These are phyloP conservation scores for Hippoglossus hippoglossus DNA, from an alignment of 2,797 vertebrate genomes.

Conservation along the genomic window DNA sequence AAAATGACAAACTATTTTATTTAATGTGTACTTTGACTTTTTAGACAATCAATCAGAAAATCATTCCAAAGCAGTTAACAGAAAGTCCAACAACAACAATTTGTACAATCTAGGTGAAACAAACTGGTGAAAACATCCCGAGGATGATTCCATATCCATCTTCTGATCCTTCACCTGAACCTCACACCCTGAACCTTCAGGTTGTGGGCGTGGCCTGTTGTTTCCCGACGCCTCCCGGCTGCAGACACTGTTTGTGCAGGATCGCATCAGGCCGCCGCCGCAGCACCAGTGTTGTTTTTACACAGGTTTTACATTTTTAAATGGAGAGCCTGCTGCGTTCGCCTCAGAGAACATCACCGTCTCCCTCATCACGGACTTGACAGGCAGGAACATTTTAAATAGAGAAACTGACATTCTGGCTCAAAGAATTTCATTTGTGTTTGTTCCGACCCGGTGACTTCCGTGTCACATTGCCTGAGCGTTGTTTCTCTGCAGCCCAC, in stretches of 20 bases:
- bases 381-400: constrained; percentile 23
- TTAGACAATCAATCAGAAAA: too few species aligned
- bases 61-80: too few species aligned
- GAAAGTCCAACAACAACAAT: too few species aligned
- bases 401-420: constrained; percentile 16
- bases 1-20: too few species aligned
- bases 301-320: constrained; percentile 7
- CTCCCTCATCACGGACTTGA: not conserved
- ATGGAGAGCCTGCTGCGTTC: constrained; percentile 2
- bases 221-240: too few species aligned
- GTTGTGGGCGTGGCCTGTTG: too few species aligned
- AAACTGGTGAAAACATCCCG: too few species aligned
- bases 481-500: constrained; percentile 21
- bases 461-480: constrained; percentile 28
- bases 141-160: too few species aligned
- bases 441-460: constrained; percentile 35
- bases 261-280: not conserved
- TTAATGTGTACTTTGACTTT: too few species aligned
- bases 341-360: not conserved
- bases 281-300: not conserved
- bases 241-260: not conserved
- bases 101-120: too few species aligned
- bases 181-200: not conserved
- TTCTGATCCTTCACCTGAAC: too few species aligned
- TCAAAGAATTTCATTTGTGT: constrained; percentile 38